Percentiles rank a stretch among this genome's conserved stretches.
Evolutionary conservation across 2,113 vertebrate genomes (phyloP).

Genomic region (Solenodon paradoxus): DNA sequence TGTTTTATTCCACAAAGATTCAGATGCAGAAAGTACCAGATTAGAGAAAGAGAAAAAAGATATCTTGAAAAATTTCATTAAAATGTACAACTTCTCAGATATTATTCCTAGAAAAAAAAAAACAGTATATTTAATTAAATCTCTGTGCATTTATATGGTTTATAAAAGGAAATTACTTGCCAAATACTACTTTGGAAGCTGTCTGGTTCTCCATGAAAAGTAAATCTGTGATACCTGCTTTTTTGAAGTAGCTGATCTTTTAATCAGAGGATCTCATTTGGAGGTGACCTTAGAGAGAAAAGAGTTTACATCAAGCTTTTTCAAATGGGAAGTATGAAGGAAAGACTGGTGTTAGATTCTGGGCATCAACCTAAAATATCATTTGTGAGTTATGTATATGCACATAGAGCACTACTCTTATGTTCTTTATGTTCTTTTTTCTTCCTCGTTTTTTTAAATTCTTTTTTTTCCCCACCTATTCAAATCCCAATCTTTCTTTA

Average conservation of each 20-base stretch:
- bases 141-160: not conserved
- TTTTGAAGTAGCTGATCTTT: slow-evolving; percentile 62
- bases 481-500: not conserved
- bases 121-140: not conserved
- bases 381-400: not conserved
- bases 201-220: slow-evolving; percentile 37
- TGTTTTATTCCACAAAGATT: not conserved
- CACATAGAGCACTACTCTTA: no score
- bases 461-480: not conserved
- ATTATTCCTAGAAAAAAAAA: not conserved
- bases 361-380: not conserved
- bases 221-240: slow-evolving; percentile 46
- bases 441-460: not conserved
- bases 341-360: no score
- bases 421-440: not conserved
- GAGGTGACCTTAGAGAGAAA: not conserved
- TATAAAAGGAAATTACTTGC: slow-evolving; percentile 67
- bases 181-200: slow-evolving; percentile 39
- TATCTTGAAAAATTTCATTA: not conserved
- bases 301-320: not conserved
- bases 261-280: not conserved
- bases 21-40: not conserved
- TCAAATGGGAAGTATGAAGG: not conserved
- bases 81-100: not conserved
- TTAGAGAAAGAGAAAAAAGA: not conserved